Percentiles rank a stretch among this genome's conserved stretches.
Conservation (phyloP, 2,888 invertebrate genomes). For the Lochmaea capreae region DNA sequence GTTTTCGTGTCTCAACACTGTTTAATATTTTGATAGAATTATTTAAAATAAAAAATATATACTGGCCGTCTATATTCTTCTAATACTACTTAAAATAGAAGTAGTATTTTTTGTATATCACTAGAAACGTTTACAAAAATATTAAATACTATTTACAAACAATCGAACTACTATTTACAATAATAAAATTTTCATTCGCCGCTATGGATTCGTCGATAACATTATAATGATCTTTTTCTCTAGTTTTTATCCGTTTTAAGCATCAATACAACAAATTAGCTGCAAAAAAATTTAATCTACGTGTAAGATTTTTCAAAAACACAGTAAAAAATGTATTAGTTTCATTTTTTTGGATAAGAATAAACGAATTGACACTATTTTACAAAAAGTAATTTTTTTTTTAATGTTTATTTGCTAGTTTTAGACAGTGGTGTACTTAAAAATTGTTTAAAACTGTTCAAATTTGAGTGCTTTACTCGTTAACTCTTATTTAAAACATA, state of each 20-base stretch:
- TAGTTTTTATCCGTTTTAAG: background rate
- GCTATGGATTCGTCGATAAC: background rate
- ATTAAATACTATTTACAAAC: slow-evolving; percentile 44
- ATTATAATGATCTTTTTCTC: background rate
- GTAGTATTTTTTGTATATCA: slow-evolving; percentile 39
- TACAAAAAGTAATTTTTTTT: no score
- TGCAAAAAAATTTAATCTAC: background rate
- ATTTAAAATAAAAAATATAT: slow-evolving; percentile 40
- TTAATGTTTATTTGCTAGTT: no score
- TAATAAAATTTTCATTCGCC: slow-evolving; percentile 19
- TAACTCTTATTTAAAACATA: no score
- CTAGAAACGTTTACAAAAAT: slow-evolving; percentile 41
- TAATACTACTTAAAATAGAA: slow-evolving; percentile 35
- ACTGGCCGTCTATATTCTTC: slow-evolving; percentile 57
- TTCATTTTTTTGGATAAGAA: no score
- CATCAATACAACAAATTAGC: background rate
- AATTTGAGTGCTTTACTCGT: no score
- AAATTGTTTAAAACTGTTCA: no score
- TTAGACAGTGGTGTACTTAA: no score
- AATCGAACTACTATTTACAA: slow-evolving; percentile 36
- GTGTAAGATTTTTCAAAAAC: no score
- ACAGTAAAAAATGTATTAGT: no score
- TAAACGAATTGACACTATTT: no score
- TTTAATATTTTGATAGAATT: no score
- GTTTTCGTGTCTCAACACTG: no score